phyloP scores from a whole-genome alignment of 2,888 invertebrate genomes.

The Sesia bembeciformis region DNA sequence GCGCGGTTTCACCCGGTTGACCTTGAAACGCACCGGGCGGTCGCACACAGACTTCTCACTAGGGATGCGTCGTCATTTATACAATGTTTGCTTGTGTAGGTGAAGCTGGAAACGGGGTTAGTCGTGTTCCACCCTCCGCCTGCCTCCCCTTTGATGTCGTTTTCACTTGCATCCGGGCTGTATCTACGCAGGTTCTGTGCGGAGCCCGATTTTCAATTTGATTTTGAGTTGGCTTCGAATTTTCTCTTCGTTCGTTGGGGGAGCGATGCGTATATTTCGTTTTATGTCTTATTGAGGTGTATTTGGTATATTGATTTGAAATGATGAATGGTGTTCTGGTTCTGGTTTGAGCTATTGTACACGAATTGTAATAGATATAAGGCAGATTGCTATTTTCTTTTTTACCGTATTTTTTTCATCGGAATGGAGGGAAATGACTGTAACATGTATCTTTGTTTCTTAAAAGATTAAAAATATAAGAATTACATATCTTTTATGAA shows the following conservation, averaged over 20 bases:
- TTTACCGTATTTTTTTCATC: too few species aligned
- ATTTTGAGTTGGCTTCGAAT: constrained; percentile 38
- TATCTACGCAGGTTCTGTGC: constrained; percentile 21
- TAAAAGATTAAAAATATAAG: too few species aligned
- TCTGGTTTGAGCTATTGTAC: too few species aligned
- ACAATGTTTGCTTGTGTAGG: constrained; percentile 17
- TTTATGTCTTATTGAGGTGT: too few species aligned
- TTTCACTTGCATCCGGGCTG: constrained; percentile 67
- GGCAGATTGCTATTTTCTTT: too few species aligned
- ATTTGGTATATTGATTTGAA: too few species aligned
- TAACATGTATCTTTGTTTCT: too few species aligned
- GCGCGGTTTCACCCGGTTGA: constrained; percentile 40
- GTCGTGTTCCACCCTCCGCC: constrained; percentile 32
- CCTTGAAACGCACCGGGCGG: constrained; percentile 57
- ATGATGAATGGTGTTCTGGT: too few species aligned
- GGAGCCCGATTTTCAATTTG: constrained; percentile 53
- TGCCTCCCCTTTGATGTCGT: constrained; percentile 37
- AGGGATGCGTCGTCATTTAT: constrained; percentile 40
- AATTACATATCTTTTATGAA: too few species aligned
- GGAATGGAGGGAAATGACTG: too few species aligned
- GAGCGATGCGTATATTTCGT: neutral
- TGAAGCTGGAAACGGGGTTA: constrained; percentile 56
- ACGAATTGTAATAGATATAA: too few species aligned
- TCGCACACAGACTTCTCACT: constrained; percentile 39
- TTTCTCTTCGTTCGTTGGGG: constrained; percentile 4